Evolutionary conservation across 2,888 invertebrate species (phyloP).

Genomic region (Myathropa florea): DNA sequence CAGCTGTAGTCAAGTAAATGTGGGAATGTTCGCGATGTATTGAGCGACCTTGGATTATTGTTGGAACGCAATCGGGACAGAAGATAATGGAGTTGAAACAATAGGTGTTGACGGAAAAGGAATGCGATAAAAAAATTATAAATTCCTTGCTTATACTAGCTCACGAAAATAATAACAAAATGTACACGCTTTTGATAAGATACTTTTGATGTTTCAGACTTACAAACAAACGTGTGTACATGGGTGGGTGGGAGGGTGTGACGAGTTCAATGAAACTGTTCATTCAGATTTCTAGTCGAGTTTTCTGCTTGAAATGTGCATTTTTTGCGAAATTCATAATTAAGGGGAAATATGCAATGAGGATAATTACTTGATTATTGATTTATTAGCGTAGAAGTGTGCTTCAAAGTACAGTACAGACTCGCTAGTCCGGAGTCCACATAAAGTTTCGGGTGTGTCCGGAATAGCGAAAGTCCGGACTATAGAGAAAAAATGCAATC

Average conservation of each 20-base stretch:
- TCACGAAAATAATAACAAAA: not conserved
- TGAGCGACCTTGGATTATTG: conserved; percentile 15
- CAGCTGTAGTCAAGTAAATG: not conserved
- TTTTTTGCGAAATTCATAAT: too few species aligned
- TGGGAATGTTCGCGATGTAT: not conserved
- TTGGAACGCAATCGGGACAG: not conserved
- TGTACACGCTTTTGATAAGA: not conserved
- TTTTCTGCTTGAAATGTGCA: too few species aligned
- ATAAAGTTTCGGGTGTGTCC: too few species aligned
- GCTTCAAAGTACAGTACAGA: too few species aligned
- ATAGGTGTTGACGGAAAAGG: not conserved
- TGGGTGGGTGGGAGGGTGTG: not conserved
- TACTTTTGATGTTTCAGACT: not conserved
- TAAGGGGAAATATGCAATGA: too few species aligned
- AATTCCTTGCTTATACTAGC: not conserved
- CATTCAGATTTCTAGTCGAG: too few species aligned
- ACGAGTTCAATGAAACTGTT: not conserved
- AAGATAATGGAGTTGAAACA: not conserved
- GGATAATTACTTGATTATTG: too few species aligned
- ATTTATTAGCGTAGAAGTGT: too few species aligned
- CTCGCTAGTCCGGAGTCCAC: too few species aligned
- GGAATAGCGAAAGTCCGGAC: too few species aligned
- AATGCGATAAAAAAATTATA: not conserved
- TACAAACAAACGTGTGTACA: not conserved
- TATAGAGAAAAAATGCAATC: too few species aligned